Evolutionary conservation across 2,888 invertebrate genomes (phyloP), one percentile per base, ranked within the genome.

Genomic region (Leptopilina drosophilae): DNA sequence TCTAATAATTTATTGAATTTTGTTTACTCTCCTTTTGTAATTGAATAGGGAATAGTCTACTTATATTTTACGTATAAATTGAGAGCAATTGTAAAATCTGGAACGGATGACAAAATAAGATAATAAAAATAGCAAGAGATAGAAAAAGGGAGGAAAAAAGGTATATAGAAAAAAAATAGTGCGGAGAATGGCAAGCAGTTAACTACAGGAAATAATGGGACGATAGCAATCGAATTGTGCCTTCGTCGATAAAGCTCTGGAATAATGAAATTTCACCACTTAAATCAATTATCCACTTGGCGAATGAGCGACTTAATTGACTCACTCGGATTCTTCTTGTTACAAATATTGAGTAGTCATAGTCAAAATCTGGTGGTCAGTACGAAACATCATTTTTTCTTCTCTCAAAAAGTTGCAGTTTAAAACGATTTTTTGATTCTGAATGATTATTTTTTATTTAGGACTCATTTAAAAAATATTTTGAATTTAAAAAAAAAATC

Each of bases 211-310:
- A 87, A 86, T 85, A 83, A 83, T 82, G 79, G 78, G 80, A 80
- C 78, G 78, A 77, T 77, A 79, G 73, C 78, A 83, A 87, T 85
- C 79, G 84, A 84, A 81, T 83, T 82, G 64, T 42, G 56, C 65
- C 40, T 77, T 65, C 42, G 62, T 75, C 82, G 82, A 78, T 67
- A 80, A 77, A 81, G 79, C 64, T 81, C 69, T 77, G 65, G 73
- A 66, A 83, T 79, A 80, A 84, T 83, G 82, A 81, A 85, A 82
- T 83, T 73, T 80, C 76, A 78, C 78, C 26, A 53, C 62, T 79
- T 82, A 84, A 87, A 82, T 85, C 80, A 82, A 87, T 87, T 87
- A 87, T 85, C 84, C 82, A 82, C 79, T 82, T 82, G 64, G 82
- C 80, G 81, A 84, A 83, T 77, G 78, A 80, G 65, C 73, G 56